phyloP scores from a whole-genome alignment of 2,113 vertebrate genomes.

The Osmerus eperlanus region DNA sequence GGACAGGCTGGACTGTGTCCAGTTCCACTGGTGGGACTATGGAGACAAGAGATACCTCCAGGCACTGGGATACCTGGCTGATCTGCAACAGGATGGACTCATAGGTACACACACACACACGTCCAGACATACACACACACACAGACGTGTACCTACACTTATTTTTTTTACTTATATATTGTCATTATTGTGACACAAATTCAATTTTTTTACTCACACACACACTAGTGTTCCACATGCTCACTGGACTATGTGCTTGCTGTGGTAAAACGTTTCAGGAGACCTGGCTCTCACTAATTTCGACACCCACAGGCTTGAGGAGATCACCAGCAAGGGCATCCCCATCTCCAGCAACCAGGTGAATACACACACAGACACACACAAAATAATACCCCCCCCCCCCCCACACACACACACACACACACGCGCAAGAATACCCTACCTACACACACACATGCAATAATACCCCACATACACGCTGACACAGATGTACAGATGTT shows the following conservation, averaged over 20 bases:
- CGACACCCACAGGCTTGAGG: conserved; percentile 52
- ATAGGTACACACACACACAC: conserved; percentile 37
- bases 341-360: conserved; percentile 61
- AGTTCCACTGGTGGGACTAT: conserved; percentile 67
- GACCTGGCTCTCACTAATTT: conserved; percentile 60
- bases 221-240: too few species aligned
- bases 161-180: not conserved
- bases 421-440: not conserved
- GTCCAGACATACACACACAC: not conserved
- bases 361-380: not conserved
- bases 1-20: conserved; percentile 51
- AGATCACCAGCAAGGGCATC: conserved; percentile 56
- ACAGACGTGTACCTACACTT: not conserved
- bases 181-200: not conserved
- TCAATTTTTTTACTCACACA: too few species aligned
- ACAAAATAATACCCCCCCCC: not conserved
- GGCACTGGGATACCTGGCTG: conserved; percentile 50
- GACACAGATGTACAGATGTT: too few species aligned
- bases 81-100: conserved; percentile 56
- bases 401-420: not conserved
- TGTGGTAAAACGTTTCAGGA: conserved; percentile 24
- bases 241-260: too few species aligned
- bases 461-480: not conserved
- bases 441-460: not conserved
- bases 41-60: conserved; percentile 55